phyloP scores from a whole-genome alignment of 2,113 vertebrate genomes.

The Ochotona curzoniae region DNA sequence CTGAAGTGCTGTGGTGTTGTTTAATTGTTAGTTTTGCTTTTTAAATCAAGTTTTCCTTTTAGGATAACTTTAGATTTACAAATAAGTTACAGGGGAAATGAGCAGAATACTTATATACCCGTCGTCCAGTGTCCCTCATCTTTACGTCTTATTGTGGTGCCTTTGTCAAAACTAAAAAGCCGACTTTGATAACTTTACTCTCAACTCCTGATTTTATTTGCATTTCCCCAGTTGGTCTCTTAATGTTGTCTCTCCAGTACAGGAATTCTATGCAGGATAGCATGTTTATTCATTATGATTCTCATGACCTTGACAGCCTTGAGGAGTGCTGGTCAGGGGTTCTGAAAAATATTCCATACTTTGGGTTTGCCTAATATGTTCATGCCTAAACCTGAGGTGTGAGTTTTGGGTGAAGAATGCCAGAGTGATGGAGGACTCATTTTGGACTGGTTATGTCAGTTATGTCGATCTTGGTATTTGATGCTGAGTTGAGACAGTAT shows the following conservation, averaged over 20 bases:
- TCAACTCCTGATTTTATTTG: neutral
- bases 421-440: neutral
- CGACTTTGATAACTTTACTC: neutral
- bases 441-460: neutral
- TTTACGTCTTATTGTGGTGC: neutral
- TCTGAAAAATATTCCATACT: too few species aligned
- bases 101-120: neutral
- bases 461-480: neutral
- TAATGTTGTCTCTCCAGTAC: neutral
- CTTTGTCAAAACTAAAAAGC: neutral
- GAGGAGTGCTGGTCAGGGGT: neutral
- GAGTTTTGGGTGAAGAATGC: neutral
- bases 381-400: neutral
- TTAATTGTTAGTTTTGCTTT: too few species aligned
- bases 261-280: neutral
- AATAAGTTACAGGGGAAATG: neutral
- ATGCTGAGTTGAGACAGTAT: neutral
- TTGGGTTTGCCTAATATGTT: constrained; percentile 16
- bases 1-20: too few species aligned
- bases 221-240: neutral
- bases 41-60: neutral
- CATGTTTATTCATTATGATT: neutral
- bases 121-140: neutral
- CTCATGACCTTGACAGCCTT: neutral
- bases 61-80: constrained; percentile 16